Evolutionary conservation across 1,140 invertebrate species (phyloP).

Genomic region (Drosophila nannoptera): DNA sequence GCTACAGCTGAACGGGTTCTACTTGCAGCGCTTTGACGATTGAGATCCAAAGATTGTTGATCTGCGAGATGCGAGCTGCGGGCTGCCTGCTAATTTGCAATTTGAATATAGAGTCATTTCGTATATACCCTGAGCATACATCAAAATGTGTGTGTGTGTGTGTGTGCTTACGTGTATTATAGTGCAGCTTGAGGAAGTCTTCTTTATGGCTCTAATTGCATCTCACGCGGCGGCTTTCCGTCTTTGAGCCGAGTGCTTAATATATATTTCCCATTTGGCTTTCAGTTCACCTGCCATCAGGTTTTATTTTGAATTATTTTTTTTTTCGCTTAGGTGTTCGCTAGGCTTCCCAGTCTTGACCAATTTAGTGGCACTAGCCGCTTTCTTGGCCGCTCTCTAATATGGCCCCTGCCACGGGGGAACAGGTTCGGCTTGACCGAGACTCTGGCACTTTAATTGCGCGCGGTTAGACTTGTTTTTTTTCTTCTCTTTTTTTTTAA

Average conservation of each 20-base stretch:
- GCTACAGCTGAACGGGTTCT: slow-evolving; percentile 63
- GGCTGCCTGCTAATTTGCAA: slow-evolving; percentile 18
- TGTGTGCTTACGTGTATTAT: background rate
- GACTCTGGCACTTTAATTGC: slow-evolving; percentile 57
- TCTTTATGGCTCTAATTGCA: slow-evolving; percentile 45
- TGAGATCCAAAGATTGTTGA: slow-evolving; percentile 10
- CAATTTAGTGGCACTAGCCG: slow-evolving; percentile 26
- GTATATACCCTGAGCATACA: background rate
- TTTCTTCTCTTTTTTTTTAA: slow-evolving; percentile 40
- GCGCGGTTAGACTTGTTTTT: slow-evolving; percentile 69
- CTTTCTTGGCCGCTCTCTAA: slow-evolving; percentile 53
- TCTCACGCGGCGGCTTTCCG: slow-evolving; percentile 22
- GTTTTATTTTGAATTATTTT: background rate
- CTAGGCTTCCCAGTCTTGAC: slow-evolving; percentile 27
- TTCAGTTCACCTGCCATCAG: background rate
- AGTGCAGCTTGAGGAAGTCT: slow-evolving; percentile 39
- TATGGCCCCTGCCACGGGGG: slow-evolving; percentile 27
- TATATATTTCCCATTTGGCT: background rate
- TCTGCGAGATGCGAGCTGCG: background rate
- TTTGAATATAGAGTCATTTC: slow-evolving; percentile 21
- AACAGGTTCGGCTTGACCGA: slow-evolving; percentile 70
- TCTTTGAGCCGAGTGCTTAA: slow-evolving; percentile 5
- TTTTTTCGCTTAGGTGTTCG: slow-evolving; percentile 15
- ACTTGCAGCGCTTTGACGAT: slow-evolving; percentile 5
- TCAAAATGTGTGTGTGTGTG: background rate